These are phyloP conservation scores for Aphelocoma californica DNA, from an alignment of 2,797 vertebrate genomes.

Conservation along the genomic window DNA sequence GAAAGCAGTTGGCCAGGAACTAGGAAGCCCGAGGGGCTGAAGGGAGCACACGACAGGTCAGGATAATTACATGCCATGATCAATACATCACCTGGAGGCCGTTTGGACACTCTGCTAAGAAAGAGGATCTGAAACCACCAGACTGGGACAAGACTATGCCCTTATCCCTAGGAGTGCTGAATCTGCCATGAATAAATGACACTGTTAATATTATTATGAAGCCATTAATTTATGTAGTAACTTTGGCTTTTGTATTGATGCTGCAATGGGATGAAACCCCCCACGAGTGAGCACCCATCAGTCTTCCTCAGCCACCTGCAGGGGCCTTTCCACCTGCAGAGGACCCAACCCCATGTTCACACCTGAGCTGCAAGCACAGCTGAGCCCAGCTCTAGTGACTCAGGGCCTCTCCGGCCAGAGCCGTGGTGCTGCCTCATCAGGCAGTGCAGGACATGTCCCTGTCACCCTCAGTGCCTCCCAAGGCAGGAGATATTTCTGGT, in stretches of 20 bases:
- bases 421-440: rapidly evolving
- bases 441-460: rapidly evolving
- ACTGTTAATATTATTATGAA: neutral
- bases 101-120: neutral
- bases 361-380: neutral
- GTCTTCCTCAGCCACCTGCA: neutral
- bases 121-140: neutral
- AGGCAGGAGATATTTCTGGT: neutral
- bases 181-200: neutral
- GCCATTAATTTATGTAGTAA: neutral
- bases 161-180: neutral
- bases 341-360: neutral
- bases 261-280: neutral
- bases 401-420: neutral
- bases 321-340: rapidly evolving
- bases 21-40: neutral
- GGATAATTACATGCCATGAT: neutral
- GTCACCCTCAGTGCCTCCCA: neutral
- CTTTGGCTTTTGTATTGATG: neutral
- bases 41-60: neutral
- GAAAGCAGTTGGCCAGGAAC: neutral
- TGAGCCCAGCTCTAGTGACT: neutral
- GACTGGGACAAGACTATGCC: neutral
- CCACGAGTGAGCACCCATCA: rapidly evolving
- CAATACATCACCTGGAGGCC: neutral